Conservation (phyloP, 2,888 invertebrate species). For the Ormyrus pomaceus region DNA sequence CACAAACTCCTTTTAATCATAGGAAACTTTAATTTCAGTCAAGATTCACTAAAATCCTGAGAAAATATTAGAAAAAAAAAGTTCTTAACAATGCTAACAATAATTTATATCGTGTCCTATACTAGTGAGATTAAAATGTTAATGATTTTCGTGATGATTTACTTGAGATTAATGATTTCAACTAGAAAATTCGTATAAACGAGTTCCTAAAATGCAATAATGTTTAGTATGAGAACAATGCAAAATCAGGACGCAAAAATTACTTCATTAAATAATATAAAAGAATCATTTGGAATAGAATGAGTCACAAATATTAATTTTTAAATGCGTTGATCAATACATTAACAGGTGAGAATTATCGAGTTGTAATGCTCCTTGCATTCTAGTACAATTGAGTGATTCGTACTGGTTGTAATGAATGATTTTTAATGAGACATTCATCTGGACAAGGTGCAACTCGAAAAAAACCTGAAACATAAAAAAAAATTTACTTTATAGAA, state of each 20-base stretch:
- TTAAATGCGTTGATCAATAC: slow-evolving; percentile 54
- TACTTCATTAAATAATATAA: slow-evolving; percentile 40
- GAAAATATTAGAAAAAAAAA: slow-evolving; percentile 29
- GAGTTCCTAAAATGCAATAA: slow-evolving; percentile 36
- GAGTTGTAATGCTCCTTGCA: slow-evolving; percentile 41
- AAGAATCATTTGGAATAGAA: slow-evolving; percentile 49
- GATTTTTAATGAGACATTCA: slow-evolving; percentile 31
- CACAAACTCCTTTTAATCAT: slow-evolving; percentile 38
- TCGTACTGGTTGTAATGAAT: slow-evolving; percentile 28
- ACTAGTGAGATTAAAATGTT: slow-evolving; percentile 40
- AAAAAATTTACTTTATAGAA: background rate
- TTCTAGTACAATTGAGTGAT: slow-evolving; percentile 9
- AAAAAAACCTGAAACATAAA: slow-evolving; percentile 43
- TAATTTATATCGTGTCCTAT: slow-evolving; percentile 40
- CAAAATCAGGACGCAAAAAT: slow-evolving; percentile 44
- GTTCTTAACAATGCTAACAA: slow-evolving; percentile 50
- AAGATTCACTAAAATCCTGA: slow-evolving; percentile 36
- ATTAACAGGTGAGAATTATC: slow-evolving; percentile 33
- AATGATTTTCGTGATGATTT: slow-evolving; percentile 48
- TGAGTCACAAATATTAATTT: slow-evolving; percentile 37
- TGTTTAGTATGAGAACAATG: slow-evolving; percentile 18
- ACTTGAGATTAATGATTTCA: slow-evolving; percentile 13
- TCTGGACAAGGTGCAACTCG: slow-evolving; percentile 19
- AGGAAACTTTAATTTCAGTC: slow-evolving; percentile 50
- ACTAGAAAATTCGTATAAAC: slow-evolving; percentile 41